Evolutionary conservation across 30 jellyfish, hydroid and myxozoan species (phyloP).

Genomic region (Catostylus mosaicus): DNA sequence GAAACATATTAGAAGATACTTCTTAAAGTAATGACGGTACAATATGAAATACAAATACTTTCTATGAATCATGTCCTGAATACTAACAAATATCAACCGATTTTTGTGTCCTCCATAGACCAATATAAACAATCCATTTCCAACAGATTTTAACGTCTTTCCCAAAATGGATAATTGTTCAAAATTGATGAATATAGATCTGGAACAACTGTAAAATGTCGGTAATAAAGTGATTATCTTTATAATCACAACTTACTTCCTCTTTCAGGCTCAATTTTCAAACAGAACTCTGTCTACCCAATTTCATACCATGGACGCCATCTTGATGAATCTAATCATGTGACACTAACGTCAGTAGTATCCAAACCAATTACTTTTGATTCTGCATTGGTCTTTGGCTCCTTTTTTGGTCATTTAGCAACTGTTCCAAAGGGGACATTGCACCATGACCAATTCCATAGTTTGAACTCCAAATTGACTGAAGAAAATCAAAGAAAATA

Average conservation of each 20-base stretch:
- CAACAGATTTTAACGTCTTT: too few species aligned
- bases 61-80: too few species aligned
- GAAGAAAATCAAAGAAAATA: neutral
- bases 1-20: too few species aligned
- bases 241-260: neutral
- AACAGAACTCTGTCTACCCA: neutral
- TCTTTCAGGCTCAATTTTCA: neutral
- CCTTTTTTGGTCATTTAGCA: slow-evolving; percentile 80
- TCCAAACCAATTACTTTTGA: neutral
- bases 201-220: neutral
- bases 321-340: neutral
- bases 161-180: too few species aligned
- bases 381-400: slow-evolving; percentile 66
- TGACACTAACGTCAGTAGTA: neutral
- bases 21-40: too few species aligned
- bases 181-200: too few species aligned
- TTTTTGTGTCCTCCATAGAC: too few species aligned
- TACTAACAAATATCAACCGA: too few species aligned
- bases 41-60: too few species aligned
- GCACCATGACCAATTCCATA: slow-evolving; percentile 89
- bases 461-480: slow-evolving; percentile 93
- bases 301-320: neutral
- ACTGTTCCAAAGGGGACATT: slow-evolving; percentile 91
- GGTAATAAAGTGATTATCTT: neutral
- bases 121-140: too few species aligned